These are phyloP conservation scores for Drosophila melanica DNA, from an alignment of 1,140 invertebrate genomes.

Conservation along the genomic window DNA sequence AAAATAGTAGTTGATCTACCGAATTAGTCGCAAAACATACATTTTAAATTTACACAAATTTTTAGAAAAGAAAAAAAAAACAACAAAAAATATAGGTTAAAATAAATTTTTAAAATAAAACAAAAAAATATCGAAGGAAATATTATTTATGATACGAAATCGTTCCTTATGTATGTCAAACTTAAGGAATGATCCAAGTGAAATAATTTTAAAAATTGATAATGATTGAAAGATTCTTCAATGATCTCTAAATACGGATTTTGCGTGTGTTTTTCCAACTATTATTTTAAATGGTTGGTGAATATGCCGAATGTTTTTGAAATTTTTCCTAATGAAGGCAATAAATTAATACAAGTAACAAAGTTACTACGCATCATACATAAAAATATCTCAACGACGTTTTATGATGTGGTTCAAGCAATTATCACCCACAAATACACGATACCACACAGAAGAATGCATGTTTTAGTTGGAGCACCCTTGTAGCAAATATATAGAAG, in stretches of 20 bases:
- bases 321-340: background rate
- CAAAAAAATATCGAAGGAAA: background rate
- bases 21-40: background rate
- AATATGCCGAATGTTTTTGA: background rate
- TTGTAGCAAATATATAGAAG: conserved; percentile 22
- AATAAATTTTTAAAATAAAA: background rate
- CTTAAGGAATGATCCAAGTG: too few species aligned
- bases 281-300: background rate
- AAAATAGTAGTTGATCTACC: conserved; percentile 7
- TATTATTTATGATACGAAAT: too few species aligned
- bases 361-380: background rate
- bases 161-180: too few species aligned
- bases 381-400: background rate
- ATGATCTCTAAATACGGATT: conserved; percentile 1
- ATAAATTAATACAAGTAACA: background rate
- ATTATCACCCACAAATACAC: conserved; percentile 3
- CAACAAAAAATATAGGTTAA: background rate
- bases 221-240: background rate
- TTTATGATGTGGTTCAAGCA: conserved; percentile 1
- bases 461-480: conserved; percentile 53
- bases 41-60: background rate
- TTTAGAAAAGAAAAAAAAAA: background rate
- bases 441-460: conserved; percentile 50
- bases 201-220: background rate
- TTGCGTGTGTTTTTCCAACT: background rate